Evolutionary conservation across 2,113 vertebrate species (phyloP), one percentile per base, ranked within the genome.

Genomic region (rabbit (Oryctolagus cuniculus)): DNA sequence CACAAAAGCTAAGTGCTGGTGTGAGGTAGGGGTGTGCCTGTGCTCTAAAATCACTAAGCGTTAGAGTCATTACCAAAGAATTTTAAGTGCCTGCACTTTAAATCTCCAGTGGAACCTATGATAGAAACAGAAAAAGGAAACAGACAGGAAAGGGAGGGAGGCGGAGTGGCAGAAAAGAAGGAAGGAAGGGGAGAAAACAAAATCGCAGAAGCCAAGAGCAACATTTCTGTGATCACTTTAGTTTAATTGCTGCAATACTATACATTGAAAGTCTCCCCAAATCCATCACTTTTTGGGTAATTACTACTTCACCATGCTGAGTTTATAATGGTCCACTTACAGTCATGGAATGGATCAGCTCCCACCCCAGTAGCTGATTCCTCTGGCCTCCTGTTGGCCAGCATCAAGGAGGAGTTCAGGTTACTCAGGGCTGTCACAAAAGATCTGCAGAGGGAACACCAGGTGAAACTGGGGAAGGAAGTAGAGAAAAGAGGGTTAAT

Each of bases 201-300:
- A 21, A 19, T 25, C 78, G 3, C 4, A 58, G 1, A 3, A 74
- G 38, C 74, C 51, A 87, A 93, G 13, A 51, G 36, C 27, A 75
- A 25, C 31, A 13, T 93, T 95, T 79, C 90, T 89, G 74, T 94
- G 77, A 97, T 97, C 97, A 70, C 72, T 96, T 96, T 78, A 69
- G 61, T 86, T 96, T 67, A 92, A 92, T 77, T 36, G 80, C 91
- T 89, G 13, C 67, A 36, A 3, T 92, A 89, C 84, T 5, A 25
- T 92, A 89, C 88, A 55, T 90, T 70, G 93, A 88, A 97, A 96
- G 94, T 80, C 95, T 93, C 49, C 86, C 89, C 87, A 66, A 96
- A 96, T 96, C 92, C 96, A 96, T 98, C 96, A 97, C 89, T 90
- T 97, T 96, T 96, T 96, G 96, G 97, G 94, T 97, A 98, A 98